These are phyloP conservation scores for Bubo blakistoni DNA, from an alignment of 2,113 vertebrate species.

Conservation along the genomic window DNA sequence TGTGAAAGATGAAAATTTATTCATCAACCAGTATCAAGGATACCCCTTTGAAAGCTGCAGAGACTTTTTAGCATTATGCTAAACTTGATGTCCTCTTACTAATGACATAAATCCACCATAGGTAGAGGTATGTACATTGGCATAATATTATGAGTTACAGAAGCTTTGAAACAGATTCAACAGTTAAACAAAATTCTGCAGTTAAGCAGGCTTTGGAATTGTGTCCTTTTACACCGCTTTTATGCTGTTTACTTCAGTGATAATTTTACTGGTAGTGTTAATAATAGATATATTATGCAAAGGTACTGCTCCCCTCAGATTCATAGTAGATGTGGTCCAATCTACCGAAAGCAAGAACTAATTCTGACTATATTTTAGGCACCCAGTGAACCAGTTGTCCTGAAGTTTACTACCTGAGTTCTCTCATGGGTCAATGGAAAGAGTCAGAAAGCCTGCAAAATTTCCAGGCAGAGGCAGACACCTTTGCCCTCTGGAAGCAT, in stretches of 20 bases:
- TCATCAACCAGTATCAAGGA: background rate
- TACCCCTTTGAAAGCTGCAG: background rate
- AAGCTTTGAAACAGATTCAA: slow-evolving; percentile 8
- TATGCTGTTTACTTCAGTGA: slow-evolving; percentile 17
- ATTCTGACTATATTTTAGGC: background rate
- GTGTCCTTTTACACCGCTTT: background rate
- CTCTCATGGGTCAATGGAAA: background rate
- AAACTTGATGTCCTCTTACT: background rate
- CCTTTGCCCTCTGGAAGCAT: slow-evolving; percentile 29
- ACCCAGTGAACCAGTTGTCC: background rate
- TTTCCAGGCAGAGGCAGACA: slow-evolving; percentile 1
- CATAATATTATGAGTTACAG: slow-evolving; percentile 2
- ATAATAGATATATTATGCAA: background rate
- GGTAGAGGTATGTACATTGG: background rate
- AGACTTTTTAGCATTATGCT: background rate
- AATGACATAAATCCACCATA: background rate
- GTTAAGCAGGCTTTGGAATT: slow-evolving; percentile 1
- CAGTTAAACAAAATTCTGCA: slow-evolving; percentile 1
- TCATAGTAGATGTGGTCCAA: background rate
- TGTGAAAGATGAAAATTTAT: background rate
- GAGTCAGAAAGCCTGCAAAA: background rate
- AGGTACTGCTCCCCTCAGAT: background rate
- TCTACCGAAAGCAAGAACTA: background rate
- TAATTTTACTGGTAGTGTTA: background rate
- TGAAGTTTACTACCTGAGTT: background rate